Conservation (phyloP, 2,888 invertebrate species). For the Steinernema scapterisci region DNA sequence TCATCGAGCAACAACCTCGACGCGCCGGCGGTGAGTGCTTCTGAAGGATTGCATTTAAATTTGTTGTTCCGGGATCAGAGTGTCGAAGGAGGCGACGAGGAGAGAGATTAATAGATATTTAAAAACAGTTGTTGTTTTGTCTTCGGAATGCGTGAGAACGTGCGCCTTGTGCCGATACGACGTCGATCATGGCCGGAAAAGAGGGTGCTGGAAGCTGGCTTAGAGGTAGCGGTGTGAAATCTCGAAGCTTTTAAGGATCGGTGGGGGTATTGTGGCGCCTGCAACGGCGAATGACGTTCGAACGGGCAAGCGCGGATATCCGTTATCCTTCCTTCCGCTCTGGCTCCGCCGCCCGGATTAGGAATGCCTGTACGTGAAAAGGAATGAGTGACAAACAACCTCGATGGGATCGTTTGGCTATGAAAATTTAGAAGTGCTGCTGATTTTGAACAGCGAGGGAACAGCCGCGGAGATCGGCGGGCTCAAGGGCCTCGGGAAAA, state of each 20-base stretch:
- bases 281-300: not conserved
- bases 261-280: not conserved
- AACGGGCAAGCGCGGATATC: not conserved
- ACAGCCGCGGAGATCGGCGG: slow-evolving; percentile 9
- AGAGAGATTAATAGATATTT: slow-evolving; percentile 8
- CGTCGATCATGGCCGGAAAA: not conserved
- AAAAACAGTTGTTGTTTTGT: not conserved
- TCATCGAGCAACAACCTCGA: slow-evolving; percentile 19
- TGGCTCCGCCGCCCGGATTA: not conserved
- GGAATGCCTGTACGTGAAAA: too few relatives aligned
- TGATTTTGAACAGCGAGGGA: not conserved
- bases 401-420: too few relatives aligned
- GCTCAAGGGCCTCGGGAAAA: not conserved
- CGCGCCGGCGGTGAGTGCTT: not conserved
- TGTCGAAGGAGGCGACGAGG: not conserved
- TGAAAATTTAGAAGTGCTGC: slow-evolving; percentile 11
- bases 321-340: not conserved
- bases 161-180: not conserved
- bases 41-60: not conserved
- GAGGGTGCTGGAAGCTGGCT: not conserved
- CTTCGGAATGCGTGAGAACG: not conserved
- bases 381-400: too few relatives aligned
- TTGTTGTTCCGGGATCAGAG: not conserved
- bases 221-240: not conserved
- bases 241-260: not conserved